Conservation (phyloP, 2,888 invertebrate genomes). For the Anthrax anthrax region DNA sequence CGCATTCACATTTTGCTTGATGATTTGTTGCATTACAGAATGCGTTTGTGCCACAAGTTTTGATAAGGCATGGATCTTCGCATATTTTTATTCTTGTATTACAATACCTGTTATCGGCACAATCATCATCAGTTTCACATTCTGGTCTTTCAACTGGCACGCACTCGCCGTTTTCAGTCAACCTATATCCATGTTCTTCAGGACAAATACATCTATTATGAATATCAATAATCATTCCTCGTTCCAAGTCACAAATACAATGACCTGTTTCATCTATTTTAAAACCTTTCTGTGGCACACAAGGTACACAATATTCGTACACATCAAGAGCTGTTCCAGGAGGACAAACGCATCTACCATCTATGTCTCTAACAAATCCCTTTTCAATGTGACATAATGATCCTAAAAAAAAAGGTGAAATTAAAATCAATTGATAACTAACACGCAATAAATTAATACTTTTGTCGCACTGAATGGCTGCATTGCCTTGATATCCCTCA, state of each 20-base stretch:
- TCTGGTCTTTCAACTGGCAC: slow-evolving; percentile 37
- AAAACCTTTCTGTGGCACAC: slow-evolving; percentile 54
- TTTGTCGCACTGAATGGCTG: slow-evolving; percentile 67
- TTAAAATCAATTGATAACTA: not conserved
- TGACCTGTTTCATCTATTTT: slow-evolving; percentile 61
- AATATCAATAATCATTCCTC: slow-evolving; percentile 63
- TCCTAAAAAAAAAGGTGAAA: slow-evolving; percentile 30
- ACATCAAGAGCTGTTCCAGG: slow-evolving; percentile 61
- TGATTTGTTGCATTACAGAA: slow-evolving; percentile 66
- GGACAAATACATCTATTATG: slow-evolving; percentile 64
- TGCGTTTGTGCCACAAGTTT: slow-evolving; percentile 60
- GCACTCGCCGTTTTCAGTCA: slow-evolving; percentile 47
- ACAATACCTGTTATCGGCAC: slow-evolving; percentile 63
- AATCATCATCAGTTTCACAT: slow-evolving; percentile 58
- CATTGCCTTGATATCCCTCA: slow-evolving; percentile 76
- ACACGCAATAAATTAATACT: slow-evolving; percentile 40
- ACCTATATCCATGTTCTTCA: slow-evolving; percentile 48
- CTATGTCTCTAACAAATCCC: slow-evolving; percentile 46
- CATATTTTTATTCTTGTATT: slow-evolving; percentile 54
- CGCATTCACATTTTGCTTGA: slow-evolving; percentile 61
- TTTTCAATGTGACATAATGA: slow-evolving; percentile 50
- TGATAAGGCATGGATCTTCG: slow-evolving; percentile 61
- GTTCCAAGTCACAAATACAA: slow-evolving; percentile 67
- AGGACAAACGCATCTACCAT: slow-evolving; percentile 60
- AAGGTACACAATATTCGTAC: slow-evolving; percentile 63